A percentile compares a stretch with the other conserved stretches of the same genome.
Conservation (phyloP, 2,888 invertebrate genomes). For the Diachrysia chrysitis region DNA sequence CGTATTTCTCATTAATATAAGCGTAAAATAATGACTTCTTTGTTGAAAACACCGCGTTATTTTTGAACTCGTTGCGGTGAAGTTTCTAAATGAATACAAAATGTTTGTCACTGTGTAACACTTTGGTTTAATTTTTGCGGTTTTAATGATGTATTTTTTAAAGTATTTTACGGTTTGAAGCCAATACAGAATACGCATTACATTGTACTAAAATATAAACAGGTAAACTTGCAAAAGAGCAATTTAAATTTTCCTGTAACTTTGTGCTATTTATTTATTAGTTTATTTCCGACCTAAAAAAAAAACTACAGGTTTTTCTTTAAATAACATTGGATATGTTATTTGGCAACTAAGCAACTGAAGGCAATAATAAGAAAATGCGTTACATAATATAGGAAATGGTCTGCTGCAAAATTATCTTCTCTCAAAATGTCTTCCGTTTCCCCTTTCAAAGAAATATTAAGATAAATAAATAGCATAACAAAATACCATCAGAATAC, state of each 20-base stretch:
- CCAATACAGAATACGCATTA: not conserved
- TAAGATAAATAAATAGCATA: slow-evolving; percentile 6
- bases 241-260: not conserved
- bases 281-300: not conserved
- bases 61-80: slow-evolving; percentile 26
- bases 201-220: not conserved
- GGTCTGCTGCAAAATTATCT: not conserved
- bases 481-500: slow-evolving; percentile 12
- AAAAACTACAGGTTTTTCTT: not conserved
- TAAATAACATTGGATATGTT: too few relatives aligned
- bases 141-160: not conserved
- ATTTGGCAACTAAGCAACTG: not conserved
- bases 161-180: not conserved
- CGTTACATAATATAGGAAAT: not conserved
- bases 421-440: not conserved
- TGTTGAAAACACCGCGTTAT: slow-evolving; percentile 18
- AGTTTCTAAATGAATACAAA: slow-evolving; percentile 11
- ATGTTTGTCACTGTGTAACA: not conserved
- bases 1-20: slow-evolving; percentile 18
- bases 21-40: slow-evolving; percentile 35
- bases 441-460: not conserved
- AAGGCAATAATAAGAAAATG: not conserved
- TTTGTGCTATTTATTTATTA: not conserved
- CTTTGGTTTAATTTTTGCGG: not conserved
- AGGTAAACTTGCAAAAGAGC: not conserved